Evolutionary conservation across 2,888 invertebrate species (phyloP).

Genomic region (Halictus ligatus): DNA sequence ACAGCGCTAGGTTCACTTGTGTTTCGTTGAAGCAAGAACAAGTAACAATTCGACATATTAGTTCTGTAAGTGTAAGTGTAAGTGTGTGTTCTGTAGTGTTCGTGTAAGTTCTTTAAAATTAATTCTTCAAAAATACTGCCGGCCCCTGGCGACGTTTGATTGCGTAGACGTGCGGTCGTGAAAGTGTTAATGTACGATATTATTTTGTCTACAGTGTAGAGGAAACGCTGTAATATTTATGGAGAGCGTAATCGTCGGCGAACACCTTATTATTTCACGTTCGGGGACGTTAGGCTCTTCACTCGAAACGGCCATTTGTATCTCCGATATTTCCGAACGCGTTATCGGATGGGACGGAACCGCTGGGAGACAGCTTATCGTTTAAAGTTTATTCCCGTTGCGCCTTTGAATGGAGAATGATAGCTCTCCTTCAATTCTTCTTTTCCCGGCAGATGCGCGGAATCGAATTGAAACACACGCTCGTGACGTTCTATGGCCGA

Average conservation of each 20-base stretch:
- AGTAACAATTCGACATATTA: too few relatives aligned
- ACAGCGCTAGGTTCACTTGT: too few relatives aligned
- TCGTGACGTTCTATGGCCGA: constrained; percentile 6
- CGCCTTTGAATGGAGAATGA: constrained; percentile 21
- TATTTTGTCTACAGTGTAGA: not conserved
- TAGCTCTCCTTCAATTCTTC: constrained; percentile 25
- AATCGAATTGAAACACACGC: constrained; percentile 38
- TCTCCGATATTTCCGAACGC: constrained; percentile 31
- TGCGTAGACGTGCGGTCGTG: too few relatives aligned
- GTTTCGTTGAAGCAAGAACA: too few relatives aligned
- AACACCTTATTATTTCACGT: not conserved
- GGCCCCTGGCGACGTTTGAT: too few relatives aligned
- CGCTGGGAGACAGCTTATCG: constrained; percentile 44
- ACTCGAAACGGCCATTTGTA: constrained; percentile 32
- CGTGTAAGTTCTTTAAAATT: too few relatives aligned
- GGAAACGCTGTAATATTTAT: not conserved
- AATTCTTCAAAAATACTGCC: too few relatives aligned
- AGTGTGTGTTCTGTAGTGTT: too few relatives aligned
- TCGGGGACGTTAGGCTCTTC: not conserved
- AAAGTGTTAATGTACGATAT: too few relatives aligned
- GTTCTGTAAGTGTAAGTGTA: too few relatives aligned
- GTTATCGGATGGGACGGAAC: constrained; percentile 23
- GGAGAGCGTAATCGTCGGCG: not conserved
- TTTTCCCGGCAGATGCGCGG: not conserved
- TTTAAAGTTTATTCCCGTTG: constrained; percentile 40